Conservation (phyloP, 2,797 vertebrate species). For the Syngnathus rostellatus region DNA sequence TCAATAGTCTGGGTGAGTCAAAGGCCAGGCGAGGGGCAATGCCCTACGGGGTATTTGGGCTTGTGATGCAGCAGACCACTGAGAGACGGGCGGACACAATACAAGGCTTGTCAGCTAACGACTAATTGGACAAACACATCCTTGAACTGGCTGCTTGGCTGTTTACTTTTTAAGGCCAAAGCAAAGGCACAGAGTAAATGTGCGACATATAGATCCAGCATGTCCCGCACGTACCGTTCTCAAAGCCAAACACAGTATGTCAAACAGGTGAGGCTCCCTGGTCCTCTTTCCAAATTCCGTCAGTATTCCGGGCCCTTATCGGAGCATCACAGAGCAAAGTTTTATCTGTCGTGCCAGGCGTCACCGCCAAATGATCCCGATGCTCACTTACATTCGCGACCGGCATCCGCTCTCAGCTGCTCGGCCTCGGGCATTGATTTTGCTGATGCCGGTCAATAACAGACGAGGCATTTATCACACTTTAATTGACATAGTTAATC, state of each 20-base stretch:
- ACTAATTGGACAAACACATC: slow-evolving; percentile 54
- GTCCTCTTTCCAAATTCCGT: slow-evolving; percentile 33
- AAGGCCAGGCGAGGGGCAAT: slow-evolving; percentile 49
- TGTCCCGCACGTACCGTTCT: slow-evolving; percentile 25
- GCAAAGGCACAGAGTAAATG: slow-evolving; percentile 49
- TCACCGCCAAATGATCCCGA: slow-evolving; percentile 46
- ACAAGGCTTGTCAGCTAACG: slow-evolving; percentile 42
- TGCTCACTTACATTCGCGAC: slow-evolving; percentile 41
- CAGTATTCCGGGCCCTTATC: slow-evolving; percentile 61
- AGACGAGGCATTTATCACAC: slow-evolving; percentile 74
- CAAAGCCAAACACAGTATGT: slow-evolving; percentile 42
- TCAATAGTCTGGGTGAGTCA: slow-evolving; percentile 53
- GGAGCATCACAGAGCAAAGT: slow-evolving; percentile 54
- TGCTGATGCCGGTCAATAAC: slow-evolving; percentile 64
- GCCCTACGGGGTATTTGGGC: slow-evolving; percentile 44
- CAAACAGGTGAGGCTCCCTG: slow-evolving; percentile 35
- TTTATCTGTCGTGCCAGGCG: slow-evolving; percentile 70
- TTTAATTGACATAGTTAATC: slow-evolving; percentile 82
- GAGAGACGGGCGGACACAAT: slow-evolving; percentile 39
- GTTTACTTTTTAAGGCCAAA: slow-evolving; percentile 54
- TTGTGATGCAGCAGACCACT: slow-evolving; percentile 24
- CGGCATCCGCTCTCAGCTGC: slow-evolving; percentile 30
- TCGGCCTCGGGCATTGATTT: slow-evolving; percentile 62
- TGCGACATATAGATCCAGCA: slow-evolving; percentile 42
- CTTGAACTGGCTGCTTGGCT: slow-evolving; percentile 34